Base-by-base conservation (phyloP, 1,140 invertebrate species). In the Danaus plexippus region DNA sequence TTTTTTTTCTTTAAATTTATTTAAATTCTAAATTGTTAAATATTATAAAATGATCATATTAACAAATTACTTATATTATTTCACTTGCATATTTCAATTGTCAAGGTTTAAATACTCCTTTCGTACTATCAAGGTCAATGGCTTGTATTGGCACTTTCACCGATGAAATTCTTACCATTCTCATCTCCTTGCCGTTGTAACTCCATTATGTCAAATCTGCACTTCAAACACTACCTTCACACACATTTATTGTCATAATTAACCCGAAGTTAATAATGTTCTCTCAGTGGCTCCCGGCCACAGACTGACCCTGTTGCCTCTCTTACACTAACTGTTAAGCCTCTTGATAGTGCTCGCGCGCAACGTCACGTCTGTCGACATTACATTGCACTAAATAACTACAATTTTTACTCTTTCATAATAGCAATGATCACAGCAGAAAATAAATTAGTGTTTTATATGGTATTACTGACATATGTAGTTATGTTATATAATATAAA, bases 61-160 rank as follows among this genome's bases (percentile, higher is more conserved):
- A 32, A 6, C 22, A 32, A 32, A 32, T 32, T 32, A 32, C 22
- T 32, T 32, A 32, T 32, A 32, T 62, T 43, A 46, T 46, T 43
- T 52, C 54, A 47, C 59, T 61, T 45, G 45, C 47, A 40, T 55
- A 48, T 61, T 45, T 58, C 52, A 47, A 13, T 61, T 46, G 48
- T 53, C 57, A 60, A 64, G 66, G 62, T 59, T 48, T 47, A 59
- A 52, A 52, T 46, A 48, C 46, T 47, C 45, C 46, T 57, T 63
- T 63, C 47, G 49, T 58, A 61, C 57, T 59, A 64, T 65, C 60
- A 60, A 57, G 64, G 68, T 42, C 59, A 65, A 55, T 57, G 62
- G 44, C 49, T 47, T 49, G 57, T 44, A 15, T 53, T 42, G 43
- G 15, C 59, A 73, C 70, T 73, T 73, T 73, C 67, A 73, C 70